phyloP scores from a whole-genome alignment of 2,888 invertebrate species.

The Metallyticus violacea region DNA sequence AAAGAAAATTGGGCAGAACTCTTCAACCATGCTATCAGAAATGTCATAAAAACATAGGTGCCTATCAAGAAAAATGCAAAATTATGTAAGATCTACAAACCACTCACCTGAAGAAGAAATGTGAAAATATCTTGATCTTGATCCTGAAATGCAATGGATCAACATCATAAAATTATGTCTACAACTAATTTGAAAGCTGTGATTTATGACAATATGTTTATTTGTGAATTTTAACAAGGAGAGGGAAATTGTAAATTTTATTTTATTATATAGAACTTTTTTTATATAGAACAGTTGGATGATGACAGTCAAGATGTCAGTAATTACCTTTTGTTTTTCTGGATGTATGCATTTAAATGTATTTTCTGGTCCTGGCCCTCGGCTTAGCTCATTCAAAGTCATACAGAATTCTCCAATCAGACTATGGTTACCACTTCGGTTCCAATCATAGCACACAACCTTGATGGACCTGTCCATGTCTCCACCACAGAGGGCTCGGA shows the following conservation, averaged over 20 bases:
- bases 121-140: background rate
- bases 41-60: background rate
- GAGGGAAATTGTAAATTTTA: background rate
- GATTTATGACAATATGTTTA: too few relatives aligned
- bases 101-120: background rate
- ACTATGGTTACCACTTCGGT: conserved; percentile 49
- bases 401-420: conserved; percentile 50
- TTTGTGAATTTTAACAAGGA: background rate
- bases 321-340: conserved; percentile 36
- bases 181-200: too few relatives aligned
- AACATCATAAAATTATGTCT: background rate
- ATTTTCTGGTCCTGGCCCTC: conserved; percentile 43
- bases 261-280: background rate
- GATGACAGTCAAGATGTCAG: background rate
- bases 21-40: background rate
- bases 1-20: too few relatives aligned
- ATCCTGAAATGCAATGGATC: background rate
- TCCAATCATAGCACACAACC: conserved; percentile 51
- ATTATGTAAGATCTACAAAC: background rate
- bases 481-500: conserved; percentile 51
- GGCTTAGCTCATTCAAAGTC: conserved; percentile 47
- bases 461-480: conserved; percentile 53
- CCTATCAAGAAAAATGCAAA: background rate
- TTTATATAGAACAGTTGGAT: background rate
- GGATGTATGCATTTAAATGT: conserved; percentile 43